Evolutionary conservation across 2,797 vertebrate genomes (phyloP).

Genomic region (Tapirus indicus): DNA sequence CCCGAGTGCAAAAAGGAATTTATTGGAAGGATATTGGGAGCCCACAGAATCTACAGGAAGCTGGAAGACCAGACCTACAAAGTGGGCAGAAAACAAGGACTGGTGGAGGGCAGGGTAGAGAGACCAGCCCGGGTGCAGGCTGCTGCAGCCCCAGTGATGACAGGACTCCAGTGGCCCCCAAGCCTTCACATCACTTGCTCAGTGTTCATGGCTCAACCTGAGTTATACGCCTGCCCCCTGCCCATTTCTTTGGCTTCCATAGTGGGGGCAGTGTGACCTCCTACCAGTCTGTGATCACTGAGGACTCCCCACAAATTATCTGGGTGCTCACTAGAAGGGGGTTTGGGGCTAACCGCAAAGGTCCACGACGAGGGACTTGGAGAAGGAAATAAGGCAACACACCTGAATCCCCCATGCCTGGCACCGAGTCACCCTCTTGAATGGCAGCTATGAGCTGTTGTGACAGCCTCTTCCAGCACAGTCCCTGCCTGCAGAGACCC

Average conservation of each 20-base stretch:
- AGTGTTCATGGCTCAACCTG: background rate
- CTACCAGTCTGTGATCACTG: background rate
- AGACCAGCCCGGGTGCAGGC: background rate
- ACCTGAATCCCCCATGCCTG: rapidly evolving
- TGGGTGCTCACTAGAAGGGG: background rate
- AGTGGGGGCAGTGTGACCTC: background rate
- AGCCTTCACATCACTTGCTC: background rate
- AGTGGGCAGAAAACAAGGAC: background rate
- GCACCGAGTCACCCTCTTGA: rapidly evolving
- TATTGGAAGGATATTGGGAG: background rate
- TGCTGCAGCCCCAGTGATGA: rapidly evolving
- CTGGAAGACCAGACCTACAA: background rate
- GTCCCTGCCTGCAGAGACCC: background rate
- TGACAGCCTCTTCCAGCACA: rapidly evolving
- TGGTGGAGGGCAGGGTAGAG: background rate
- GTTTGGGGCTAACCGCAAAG: background rate
- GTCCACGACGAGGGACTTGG: background rate
- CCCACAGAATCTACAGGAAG: background rate
- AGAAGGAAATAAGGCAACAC: background rate
- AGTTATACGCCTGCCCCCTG: rapidly evolving
- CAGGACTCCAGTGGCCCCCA: background rate
- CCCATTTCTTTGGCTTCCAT: background rate
- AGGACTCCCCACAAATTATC: background rate
- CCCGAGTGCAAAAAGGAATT: rapidly evolving
- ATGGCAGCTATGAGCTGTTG: rapidly evolving